phyloP scores from a whole-genome alignment of 2,888 invertebrate species.

The Pyrrhia umbra region DNA sequence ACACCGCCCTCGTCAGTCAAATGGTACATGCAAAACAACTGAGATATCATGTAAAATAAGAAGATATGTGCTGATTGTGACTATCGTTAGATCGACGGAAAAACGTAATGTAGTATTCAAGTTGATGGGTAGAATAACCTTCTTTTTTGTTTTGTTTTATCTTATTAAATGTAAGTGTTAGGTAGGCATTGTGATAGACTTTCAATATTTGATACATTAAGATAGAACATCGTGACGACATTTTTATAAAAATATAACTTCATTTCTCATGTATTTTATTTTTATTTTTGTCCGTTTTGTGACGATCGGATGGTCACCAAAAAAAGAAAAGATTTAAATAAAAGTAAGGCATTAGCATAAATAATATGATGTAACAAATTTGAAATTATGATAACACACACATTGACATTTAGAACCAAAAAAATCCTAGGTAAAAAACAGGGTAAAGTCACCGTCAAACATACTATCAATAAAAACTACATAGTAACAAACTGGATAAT shows the following conservation, averaged over 20 bases:
- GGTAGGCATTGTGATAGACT: too few species aligned
- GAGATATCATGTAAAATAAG: conserved; percentile 31
- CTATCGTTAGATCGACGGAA: conserved; percentile 22
- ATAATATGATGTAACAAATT: neutral
- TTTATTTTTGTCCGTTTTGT: too few species aligned
- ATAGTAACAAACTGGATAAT: conserved; percentile 65
- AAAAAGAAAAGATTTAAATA: too few species aligned
- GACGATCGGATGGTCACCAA: too few species aligned
- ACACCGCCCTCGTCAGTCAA: conserved; percentile 60
- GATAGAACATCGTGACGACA: too few species aligned
- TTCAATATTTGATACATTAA: too few species aligned
- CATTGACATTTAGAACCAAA: conserved; percentile 21
- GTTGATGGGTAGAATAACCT: neutral
- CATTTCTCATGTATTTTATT: too few species aligned
- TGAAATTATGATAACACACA: conserved; percentile 11
- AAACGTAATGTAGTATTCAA: conserved; percentile 4
- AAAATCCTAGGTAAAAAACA: conserved; percentile 47
- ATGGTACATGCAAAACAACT: conserved; percentile 44
- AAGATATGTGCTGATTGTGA: neutral
- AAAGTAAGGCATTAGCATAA: neutral
- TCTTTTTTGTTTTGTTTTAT: conserved; percentile 9
- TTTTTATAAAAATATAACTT: too few species aligned
- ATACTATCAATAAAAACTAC: conserved; percentile 56
- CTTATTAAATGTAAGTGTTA: neutral
- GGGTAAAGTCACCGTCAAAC: conserved; percentile 37